phyloP scores from a whole-genome alignment of 37 sponge, comb jelly and placozoan species.

The Aplysina aerophoba region DNA sequence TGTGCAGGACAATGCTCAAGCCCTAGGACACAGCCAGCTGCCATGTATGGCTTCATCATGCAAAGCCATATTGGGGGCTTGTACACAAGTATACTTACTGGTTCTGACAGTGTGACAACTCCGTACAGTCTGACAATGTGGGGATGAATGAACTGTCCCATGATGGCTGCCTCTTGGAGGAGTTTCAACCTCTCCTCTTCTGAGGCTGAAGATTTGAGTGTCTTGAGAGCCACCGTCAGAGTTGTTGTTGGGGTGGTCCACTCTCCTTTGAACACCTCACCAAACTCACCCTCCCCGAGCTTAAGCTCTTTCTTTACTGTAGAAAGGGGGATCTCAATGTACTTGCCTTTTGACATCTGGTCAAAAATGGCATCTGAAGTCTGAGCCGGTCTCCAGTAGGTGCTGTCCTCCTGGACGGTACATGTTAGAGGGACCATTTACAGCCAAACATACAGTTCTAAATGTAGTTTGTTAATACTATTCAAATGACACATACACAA shows the following conservation, averaged over 20 bases:
- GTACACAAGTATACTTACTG: too few species aligned
- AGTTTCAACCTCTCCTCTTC: slow-evolving; percentile 24
- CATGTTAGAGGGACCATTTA: too few species aligned
- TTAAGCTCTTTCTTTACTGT: background rate
- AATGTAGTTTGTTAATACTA: too few species aligned
- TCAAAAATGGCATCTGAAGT: slow-evolving; percentile 13
- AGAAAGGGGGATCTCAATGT: background rate
- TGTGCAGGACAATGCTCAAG: too few species aligned
- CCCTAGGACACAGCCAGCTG: too few species aligned
- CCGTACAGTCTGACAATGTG: slow-evolving; percentile 30
- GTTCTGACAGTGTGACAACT: slow-evolving; percentile 4
- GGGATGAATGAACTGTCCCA: slow-evolving; percentile 31
- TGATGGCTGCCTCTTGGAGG: slow-evolving; percentile 34
- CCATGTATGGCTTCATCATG: too few species aligned
- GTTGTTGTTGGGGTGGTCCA: background rate
- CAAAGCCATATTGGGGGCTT: too few species aligned
- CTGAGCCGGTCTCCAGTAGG: background rate
- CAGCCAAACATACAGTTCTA: too few species aligned
- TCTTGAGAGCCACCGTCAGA: slow-evolving; percentile 13
- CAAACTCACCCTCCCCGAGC: slow-evolving; percentile 20
- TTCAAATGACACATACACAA: too few species aligned
- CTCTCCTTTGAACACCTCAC: slow-evolving; percentile 20
- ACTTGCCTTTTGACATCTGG: background rate
- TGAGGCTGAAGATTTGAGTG: slow-evolving; percentile 20
- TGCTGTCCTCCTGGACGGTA: background rate